Base-by-base conservation (phyloP, 2,113 vertebrate genomes). In the Coturnix japonica region DNA sequence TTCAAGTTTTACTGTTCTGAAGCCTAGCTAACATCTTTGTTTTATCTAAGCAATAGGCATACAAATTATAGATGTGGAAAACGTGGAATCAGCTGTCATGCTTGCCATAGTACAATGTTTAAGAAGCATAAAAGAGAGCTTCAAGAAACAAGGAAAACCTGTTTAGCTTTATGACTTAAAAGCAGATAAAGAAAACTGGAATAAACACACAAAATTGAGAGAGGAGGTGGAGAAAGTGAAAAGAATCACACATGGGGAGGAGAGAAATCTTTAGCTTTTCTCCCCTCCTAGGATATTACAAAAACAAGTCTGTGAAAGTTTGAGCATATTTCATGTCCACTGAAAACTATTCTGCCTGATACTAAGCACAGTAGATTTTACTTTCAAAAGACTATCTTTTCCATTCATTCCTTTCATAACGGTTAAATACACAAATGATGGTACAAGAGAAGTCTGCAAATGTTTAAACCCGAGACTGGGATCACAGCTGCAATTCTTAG, bases 41-140 rank as follows among this genome's bases (percentile, higher is more conserved):
- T 90, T 21, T 60, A 90, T 71, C 69, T 8, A 20, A 63, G 77
- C 75, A 94, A 80, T 85, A 89, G 87, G 82, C 81, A 95, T 87
- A 91, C 87, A 89, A 83, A 30, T 80, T 90, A 91, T 82, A 95
- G 95, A 91, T 91, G 95, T 63, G 14, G 67, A 77, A 74, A 85
- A 89, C 2, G 17, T 84, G 70, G 61, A 43, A 53, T 87, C 95
- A 90, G n/a, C 93, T 89, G 91, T 35, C 2, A 7, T 13, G 6
- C 61, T 72, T 95, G 78, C 66, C 20, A 53, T 30, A 61, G 43
- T 31, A 30, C n/a, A 65, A 30, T 17, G 28, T 85, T 80, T 71
- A 57, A 67, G 72, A 4, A 47, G n/a, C 47, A 21, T 46, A 35
- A 69, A 85, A 87, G 63, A 78, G 54, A 74, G 56, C 54, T 47